Evolutionary conservation across 2,888 invertebrate species (phyloP), one percentile per base, ranked within the genome.

Genomic region (Caenorhabditis panamensis): DNA sequence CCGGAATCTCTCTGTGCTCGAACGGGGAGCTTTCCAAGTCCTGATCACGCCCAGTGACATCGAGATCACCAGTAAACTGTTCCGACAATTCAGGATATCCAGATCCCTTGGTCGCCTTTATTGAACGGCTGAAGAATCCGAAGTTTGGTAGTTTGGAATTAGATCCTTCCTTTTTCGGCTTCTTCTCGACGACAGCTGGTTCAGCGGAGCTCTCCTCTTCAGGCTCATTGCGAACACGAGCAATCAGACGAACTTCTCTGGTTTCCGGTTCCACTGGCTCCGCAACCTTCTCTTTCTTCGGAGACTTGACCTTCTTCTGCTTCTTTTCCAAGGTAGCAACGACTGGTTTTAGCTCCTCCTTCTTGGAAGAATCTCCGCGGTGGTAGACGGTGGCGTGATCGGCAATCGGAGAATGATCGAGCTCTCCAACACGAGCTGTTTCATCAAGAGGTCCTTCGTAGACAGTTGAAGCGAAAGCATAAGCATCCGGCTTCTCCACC

Each of bases 311-410:
- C 56, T 77, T 77, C 63, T 68, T 41, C 41, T 41, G 41, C 41
- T 41, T 41, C 41, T 41, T 41, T 13, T 41, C 41, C 6, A 41
- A 13, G 2, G 41, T 41, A 13, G 41, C 41, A 41, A 41, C 41
- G 41, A 41, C 41, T 41, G 41, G 13, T 41, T 41, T 41, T 13
- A 13, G 41, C 13, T 41, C 41, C 8, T 41, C 41, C 13, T 41
- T 13, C 41, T 62, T 18, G 18, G 44, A 36, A n/a, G 78, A 62
- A 18, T 59, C 37, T 36, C 83, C 80, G 26, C 62, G 72, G 54
- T 81, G 80, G 63, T 83, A 81, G 51, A 71, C 80, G n/a, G 51
- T 47, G 41, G 69, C 71, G 47, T 67, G 63, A 26, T 75, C 64
- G n/a, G 63, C 64, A 4, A 72, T n/a, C 9, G 72, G 63, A 13